These are phyloP conservation scores for Microtus pennsylvanicus DNA, from an alignment of 2,113 vertebrate species.

Conservation along the genomic window DNA sequence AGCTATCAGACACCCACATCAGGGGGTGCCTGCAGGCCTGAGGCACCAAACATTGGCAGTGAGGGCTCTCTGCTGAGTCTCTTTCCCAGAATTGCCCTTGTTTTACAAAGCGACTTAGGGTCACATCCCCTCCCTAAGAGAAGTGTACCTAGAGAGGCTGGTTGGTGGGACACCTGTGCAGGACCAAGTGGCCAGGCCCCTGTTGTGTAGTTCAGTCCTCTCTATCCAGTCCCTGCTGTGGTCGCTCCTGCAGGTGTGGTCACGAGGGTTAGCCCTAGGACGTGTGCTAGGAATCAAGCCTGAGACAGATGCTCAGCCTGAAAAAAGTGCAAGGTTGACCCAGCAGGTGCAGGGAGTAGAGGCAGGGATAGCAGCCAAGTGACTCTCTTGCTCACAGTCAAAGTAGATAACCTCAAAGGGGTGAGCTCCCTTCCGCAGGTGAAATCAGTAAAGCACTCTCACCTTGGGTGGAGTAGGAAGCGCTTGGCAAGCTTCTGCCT, in stretches of 20 bases:
- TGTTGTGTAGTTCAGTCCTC: background rate
- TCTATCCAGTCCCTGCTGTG: background rate
- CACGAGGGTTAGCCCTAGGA: background rate
- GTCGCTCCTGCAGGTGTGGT: fast-evolving
- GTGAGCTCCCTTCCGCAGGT: background rate
- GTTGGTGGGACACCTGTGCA: background rate
- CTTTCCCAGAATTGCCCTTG: background rate
- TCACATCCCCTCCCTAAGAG: background rate
- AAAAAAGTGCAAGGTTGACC: background rate
- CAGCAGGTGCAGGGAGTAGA: background rate
- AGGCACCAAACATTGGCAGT: background rate
- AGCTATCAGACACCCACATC: too few relatives aligned
- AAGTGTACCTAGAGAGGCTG: background rate
- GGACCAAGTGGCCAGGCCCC: background rate
- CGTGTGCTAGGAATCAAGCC: background rate
- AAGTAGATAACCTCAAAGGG: background rate
- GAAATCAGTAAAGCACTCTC: background rate
- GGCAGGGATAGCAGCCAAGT: background rate
- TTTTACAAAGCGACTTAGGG: background rate
- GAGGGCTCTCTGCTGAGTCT: background rate
- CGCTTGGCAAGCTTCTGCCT: background rate
- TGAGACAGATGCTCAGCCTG: background rate
- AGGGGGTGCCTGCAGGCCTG: background rate
- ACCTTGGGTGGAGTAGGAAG: background rate
- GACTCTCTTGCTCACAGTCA: background rate